These are phyloP conservation scores for Gobio occitaniae DNA, from an alignment of 2,797 vertebrate species.

Conservation along the genomic window DNA sequence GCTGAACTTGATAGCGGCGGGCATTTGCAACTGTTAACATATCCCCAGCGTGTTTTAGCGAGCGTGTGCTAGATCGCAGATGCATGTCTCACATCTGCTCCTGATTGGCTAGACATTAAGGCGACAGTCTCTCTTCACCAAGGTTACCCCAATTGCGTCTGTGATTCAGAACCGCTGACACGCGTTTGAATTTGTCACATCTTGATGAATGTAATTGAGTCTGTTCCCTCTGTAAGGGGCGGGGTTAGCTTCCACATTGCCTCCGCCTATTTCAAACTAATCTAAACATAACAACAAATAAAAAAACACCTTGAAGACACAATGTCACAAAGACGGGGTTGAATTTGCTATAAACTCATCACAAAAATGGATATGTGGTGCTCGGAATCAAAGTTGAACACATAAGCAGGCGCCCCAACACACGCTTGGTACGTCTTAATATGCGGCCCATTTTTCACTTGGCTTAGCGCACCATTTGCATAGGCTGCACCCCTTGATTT, in stretches of 20 bases:
- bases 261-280: conserved; percentile 68
- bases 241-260: conserved; percentile 68
- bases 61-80: conserved; percentile 48
- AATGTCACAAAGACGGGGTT: conserved; percentile 69
- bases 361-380: not conserved
- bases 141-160: conserved; percentile 95
- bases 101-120: conserved; percentile 90
- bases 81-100: conserved; percentile 81
- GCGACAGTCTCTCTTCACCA: conserved; percentile 92
- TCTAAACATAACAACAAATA: conserved; percentile 68
- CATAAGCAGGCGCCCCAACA: conserved; percentile 9
- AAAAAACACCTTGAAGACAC: conserved; percentile 65
- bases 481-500: conserved; percentile 86
- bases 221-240: conserved; percentile 58
- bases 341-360: conserved; percentile 41
- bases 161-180: conserved; percentile 88
- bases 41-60: conserved; percentile 77
- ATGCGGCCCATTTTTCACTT: conserved; percentile 94
- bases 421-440: conserved; percentile 89
- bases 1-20: conserved; percentile 89
- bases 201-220: conserved; percentile 90
- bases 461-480: conserved; percentile 95
- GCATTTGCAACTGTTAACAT: conserved; percentile 89
- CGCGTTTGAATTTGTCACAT: conserved; percentile 90
- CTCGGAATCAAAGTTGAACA: conserved; percentile 20